Conservation (phyloP, 2,113 vertebrate species). For the Dromaius novaehollandiae region DNA sequence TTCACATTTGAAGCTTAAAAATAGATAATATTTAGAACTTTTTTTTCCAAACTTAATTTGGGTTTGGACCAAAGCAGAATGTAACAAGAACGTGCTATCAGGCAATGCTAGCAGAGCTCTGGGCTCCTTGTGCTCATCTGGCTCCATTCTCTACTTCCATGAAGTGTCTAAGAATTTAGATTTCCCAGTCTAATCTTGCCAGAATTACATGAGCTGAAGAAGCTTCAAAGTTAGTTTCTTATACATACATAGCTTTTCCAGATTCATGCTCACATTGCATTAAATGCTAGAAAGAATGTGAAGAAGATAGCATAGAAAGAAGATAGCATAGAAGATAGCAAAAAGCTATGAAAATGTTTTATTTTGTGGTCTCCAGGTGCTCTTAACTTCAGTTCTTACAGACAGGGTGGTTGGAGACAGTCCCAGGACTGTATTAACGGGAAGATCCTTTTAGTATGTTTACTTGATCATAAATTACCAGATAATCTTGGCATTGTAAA, state of each 20-base stretch:
- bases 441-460: not conserved
- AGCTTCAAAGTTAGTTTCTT: not conserved
- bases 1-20: not conserved
- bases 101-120: not conserved
- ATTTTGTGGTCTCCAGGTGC: not conserved
- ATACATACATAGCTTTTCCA: not conserved
- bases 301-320: not conserved
- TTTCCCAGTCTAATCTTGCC: not conserved
- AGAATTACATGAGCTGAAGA: not conserved
- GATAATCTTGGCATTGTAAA: not conserved
- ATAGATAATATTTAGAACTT: not conserved
- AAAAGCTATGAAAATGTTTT: not conserved
- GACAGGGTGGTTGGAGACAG: not conserved
- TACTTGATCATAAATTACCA: not conserved
- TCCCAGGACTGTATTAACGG: not conserved
- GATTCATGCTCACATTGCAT: not conserved
- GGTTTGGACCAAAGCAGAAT: not conserved
- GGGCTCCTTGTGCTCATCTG: rapidly evolving
- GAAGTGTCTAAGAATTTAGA: not conserved
- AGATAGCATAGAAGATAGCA: not conserved
- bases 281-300: not conserved
- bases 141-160: not conserved
- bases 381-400: not conserved
- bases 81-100: not conserved
- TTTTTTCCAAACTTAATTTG: not conserved